These are phyloP conservation scores for Perognathus longimembris DNA, from an alignment of 2,113 vertebrate genomes.

Conservation along the genomic window DNA sequence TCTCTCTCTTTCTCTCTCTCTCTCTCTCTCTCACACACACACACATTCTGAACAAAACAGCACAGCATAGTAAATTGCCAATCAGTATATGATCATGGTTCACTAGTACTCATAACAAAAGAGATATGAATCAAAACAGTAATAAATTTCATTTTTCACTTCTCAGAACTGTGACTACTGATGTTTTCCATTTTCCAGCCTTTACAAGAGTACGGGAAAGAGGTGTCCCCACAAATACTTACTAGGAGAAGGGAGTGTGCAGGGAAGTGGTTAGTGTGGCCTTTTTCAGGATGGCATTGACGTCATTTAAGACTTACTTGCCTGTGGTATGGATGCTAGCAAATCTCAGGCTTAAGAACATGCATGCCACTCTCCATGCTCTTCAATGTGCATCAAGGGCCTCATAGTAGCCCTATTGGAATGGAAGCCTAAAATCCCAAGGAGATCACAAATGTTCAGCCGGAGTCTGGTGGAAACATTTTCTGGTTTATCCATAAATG, in stretches of 20 bases:
- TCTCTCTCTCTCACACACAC: not conserved
- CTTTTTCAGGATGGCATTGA: not conserved
- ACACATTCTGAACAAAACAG: not conserved
- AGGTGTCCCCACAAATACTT: not conserved
- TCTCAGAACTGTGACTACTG: constrained; percentile 25
- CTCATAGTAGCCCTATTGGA: not conserved
- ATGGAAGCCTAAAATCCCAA: not conserved
- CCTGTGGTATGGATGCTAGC: not conserved
- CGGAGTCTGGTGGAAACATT: constrained; percentile 14
- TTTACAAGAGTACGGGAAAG: not conserved
- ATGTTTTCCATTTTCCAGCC: not conserved
- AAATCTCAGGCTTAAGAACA: not conserved
- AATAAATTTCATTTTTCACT: constrained; percentile 33
- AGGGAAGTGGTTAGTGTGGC: not conserved
- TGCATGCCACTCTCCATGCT: accelerated
- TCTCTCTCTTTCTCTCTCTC: too few relatives aligned
- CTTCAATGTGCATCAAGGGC: not conserved
- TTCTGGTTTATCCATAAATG: not conserved
- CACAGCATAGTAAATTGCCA: not conserved
- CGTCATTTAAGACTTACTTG: not conserved
- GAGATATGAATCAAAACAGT: constrained; percentile 56
- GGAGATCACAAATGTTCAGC: not conserved
- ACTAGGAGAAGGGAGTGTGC: not conserved
- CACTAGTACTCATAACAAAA: constrained; percentile 27
- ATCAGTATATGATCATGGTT: not conserved